A percentile compares a stretch with the other conserved stretches of the same genome.
Conservation (phyloP, 2,113 vertebrate species). For the Sula dactylatra region DNA sequence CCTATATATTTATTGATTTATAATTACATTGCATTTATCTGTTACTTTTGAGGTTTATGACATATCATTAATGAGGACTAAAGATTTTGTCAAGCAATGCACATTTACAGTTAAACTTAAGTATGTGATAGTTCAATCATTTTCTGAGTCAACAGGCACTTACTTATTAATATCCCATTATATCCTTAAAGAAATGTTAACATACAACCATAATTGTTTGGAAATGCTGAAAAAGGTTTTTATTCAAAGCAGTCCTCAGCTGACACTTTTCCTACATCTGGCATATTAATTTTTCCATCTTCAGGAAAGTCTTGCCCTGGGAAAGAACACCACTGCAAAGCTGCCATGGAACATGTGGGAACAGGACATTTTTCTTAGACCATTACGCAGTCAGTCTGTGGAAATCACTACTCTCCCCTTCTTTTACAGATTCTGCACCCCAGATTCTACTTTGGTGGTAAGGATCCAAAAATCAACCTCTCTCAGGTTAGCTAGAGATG, state of each 20-base stretch:
- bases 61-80: not conserved
- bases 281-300: not conserved
- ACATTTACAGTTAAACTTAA: not conserved
- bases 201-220: not conserved
- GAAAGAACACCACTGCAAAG: not conserved
- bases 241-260: not conserved
- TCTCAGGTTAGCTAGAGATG: not conserved
- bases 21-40: not conserved
- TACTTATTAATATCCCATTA: not conserved
- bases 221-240: not conserved
- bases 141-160: not conserved
- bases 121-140: not conserved
- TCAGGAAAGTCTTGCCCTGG: not conserved
- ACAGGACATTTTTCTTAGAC: not conserved
- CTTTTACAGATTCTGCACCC: not conserved
- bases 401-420: not conserved
- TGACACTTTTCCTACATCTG: not conserved
- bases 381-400: not conserved
- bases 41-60: not conserved
- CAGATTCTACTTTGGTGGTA: not conserved
- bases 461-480: not conserved
- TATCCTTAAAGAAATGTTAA: not conserved
- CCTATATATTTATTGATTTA: not conserved
- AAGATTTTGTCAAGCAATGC: not conserved
- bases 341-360: not conserved